Evolutionary conservation across 2,888 invertebrate genomes (phyloP).

Genomic region (Microplitis manilae): DNA sequence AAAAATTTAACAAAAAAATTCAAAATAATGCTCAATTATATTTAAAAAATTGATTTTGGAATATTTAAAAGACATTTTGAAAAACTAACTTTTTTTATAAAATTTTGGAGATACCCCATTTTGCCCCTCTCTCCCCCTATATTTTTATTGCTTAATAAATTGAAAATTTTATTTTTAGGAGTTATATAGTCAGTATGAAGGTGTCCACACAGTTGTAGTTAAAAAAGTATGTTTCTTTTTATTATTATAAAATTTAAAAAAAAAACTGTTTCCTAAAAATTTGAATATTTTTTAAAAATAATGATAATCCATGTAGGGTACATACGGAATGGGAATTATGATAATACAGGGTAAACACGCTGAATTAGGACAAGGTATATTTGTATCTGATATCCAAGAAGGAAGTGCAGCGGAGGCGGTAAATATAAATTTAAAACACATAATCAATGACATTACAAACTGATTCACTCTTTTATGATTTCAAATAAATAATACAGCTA

Average conservation of each 20-base stretch:
- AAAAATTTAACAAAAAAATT: too few relatives aligned
- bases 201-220: background rate
- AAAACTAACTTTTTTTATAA: too few relatives aligned
- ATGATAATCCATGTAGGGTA: constrained; percentile 74
- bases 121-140: too few relatives aligned
- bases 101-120: too few relatives aligned
- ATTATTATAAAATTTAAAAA: background rate
- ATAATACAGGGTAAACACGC: constrained; percentile 95
- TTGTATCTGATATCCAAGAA: constrained; percentile 93
- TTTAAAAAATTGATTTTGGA: too few relatives aligned
- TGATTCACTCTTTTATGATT: too few relatives aligned
- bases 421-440: background rate
- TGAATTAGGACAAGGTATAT: constrained; percentile 92
- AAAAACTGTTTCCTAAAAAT: background rate
- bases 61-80: too few relatives aligned
- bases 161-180: background rate
- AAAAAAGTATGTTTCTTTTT: background rate
- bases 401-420: constrained; percentile 91
- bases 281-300: background rate
- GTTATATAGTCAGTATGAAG: background rate
- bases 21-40: too few relatives aligned
- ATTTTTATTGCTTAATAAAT: too few relatives aligned
- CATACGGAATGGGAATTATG: constrained; percentile 91
- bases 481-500: too few relatives aligned
- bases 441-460: background rate